Conservation (phyloP, 2,113 vertebrate species). For the Antennarius striatus region DNA sequence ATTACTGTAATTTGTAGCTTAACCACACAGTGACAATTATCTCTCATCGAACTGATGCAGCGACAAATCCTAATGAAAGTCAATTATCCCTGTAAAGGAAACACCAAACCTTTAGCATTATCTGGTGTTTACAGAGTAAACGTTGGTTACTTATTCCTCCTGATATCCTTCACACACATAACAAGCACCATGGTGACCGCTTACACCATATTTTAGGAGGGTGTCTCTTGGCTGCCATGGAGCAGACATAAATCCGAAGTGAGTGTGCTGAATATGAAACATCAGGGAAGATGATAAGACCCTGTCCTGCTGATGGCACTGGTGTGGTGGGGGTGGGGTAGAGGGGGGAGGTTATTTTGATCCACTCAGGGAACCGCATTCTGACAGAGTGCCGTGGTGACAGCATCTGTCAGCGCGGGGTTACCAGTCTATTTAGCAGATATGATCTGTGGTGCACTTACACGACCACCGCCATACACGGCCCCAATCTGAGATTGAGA, state of each 20-base stretch:
- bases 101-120: constrained; percentile 19
- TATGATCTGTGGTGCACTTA: constrained; percentile 56
- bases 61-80: constrained; percentile 15
- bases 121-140: constrained; percentile 12
- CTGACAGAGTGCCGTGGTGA: constrained; percentile 68
- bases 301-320: constrained; percentile 26
- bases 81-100: constrained; percentile 2
- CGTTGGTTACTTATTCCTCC: constrained; percentile 2
- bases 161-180: neutral
- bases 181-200: neutral
- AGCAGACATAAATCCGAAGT: constrained; percentile 25
- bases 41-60: constrained; percentile 8
- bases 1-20: constrained; percentile 33
- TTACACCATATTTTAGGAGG: constrained; percentile 8
- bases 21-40: constrained; percentile 27
- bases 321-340: constrained; percentile 8
- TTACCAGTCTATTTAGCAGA: constrained; percentile 48
- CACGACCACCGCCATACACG: constrained; percentile 27
- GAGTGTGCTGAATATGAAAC: constrained; percentile 31
- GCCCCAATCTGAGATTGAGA: constrained; percentile 39
- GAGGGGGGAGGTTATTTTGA: constrained; percentile 67
- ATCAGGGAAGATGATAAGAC: constrained; percentile 28
- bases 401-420: constrained; percentile 67
- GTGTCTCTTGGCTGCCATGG: neutral
- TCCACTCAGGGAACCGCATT: constrained; percentile 63